phyloP scores from a whole-genome alignment of 1,140 invertebrate genomes.

The Tetragonula clypearis region DNA sequence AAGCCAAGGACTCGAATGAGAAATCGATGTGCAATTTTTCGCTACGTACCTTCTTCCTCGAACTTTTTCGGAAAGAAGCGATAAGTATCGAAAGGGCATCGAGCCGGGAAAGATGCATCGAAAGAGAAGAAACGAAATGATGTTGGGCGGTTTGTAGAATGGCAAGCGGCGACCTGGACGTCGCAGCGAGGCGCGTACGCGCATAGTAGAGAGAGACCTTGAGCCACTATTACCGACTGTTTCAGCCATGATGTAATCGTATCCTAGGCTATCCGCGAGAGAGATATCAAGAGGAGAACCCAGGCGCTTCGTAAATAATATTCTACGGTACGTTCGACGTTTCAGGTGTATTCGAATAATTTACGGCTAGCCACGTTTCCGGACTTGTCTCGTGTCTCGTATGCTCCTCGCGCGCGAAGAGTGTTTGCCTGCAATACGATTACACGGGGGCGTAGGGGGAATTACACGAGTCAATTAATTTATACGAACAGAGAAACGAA shows the following conservation, averaged over 20 bases:
- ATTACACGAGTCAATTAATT: too few species aligned
- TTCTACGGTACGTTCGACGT: conserved; percentile 45
- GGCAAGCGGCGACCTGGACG: neutral
- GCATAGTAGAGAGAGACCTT: conserved; percentile 70
- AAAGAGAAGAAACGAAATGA: neutral
- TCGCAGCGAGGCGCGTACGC: conserved; percentile 40
- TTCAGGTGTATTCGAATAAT: conserved; percentile 65
- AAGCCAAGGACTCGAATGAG: too few species aligned
- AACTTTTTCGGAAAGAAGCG: too few species aligned
- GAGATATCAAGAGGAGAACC: conserved; percentile 17
- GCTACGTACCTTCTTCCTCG: too few species aligned
- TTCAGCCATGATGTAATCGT: conserved; percentile 72
- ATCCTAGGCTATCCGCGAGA: conserved; percentile 52
- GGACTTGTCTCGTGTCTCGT: conserved; percentile 10
- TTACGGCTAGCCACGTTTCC: conserved; percentile 59
- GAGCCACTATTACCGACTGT: conserved; percentile 73
- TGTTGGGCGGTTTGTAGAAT: neutral
- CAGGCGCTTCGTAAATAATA: conserved; percentile 68
- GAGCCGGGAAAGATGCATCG: neutral
- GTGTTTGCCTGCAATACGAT: neutral
- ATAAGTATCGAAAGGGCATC: neutral
- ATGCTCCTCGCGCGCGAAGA: neutral
- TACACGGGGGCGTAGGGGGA: too few species aligned
- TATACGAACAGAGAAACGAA: too few species aligned
- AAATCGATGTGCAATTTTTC: too few species aligned